phyloP scores from a whole-genome alignment of 2,113 vertebrate genomes.

The Heterotilapia buettikoferi region DNA sequence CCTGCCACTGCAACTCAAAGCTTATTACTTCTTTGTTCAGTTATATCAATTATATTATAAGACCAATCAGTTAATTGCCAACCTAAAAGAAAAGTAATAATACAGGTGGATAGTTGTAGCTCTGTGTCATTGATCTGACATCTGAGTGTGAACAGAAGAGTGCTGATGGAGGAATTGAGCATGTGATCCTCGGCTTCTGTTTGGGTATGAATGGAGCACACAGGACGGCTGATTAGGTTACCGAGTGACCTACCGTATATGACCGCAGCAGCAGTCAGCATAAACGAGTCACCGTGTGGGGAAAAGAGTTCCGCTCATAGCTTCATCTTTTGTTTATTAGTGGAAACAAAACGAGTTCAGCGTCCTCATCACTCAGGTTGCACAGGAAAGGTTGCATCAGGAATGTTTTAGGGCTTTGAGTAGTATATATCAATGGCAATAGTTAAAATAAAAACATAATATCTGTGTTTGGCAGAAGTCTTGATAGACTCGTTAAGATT shows the following conservation, averaged over 20 bases:
- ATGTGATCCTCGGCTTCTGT: slow-evolving; percentile 45
- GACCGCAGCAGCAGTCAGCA: slow-evolving; percentile 17
- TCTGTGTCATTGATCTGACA: background rate
- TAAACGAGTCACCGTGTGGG: background rate
- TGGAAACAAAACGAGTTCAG: background rate
- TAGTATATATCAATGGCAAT: background rate
- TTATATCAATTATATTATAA: background rate
- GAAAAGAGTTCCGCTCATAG: background rate
- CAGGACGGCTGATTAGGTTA: slow-evolving; percentile 63
- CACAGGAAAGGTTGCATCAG: background rate
- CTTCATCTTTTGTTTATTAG: background rate
- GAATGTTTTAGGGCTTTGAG: background rate
- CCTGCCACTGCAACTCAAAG: background rate
- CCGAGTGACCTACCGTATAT: slow-evolving; percentile 61
- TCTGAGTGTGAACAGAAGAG: background rate
- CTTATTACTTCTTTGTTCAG: background rate
- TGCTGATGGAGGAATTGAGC: slow-evolving; percentile 26
- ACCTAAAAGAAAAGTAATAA: background rate
- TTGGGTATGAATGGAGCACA: slow-evolving; percentile 59
- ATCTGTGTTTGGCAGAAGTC: background rate
- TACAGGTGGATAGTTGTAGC: background rate
- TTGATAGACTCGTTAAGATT: background rate
- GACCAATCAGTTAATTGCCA: background rate
- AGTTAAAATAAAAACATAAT: background rate
- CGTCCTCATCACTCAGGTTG: background rate